These are phyloP conservation scores for Eidolon helvum DNA, from an alignment of 2,113 vertebrate species.

Conservation along the genomic window DNA sequence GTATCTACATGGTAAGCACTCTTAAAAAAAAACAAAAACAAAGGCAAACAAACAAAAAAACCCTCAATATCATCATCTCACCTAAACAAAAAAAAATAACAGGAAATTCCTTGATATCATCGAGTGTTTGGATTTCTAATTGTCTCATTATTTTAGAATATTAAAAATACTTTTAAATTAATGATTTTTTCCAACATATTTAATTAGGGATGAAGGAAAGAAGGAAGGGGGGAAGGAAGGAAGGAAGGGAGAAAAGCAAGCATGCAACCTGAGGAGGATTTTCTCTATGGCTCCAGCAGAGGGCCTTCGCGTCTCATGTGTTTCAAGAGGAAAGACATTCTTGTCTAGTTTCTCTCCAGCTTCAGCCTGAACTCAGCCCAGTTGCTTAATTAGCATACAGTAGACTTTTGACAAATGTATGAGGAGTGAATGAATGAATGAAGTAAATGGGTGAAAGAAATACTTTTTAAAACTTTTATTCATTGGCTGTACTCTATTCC, in stretches of 20 bases:
- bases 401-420: background rate
- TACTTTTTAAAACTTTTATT: background rate
- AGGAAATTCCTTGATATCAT: background rate
- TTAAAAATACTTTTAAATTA: background rate
- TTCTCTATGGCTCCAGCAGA: conserved; percentile 40
- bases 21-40: background rate
- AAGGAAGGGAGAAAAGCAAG: too few relatives aligned
- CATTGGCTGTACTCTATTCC: background rate
- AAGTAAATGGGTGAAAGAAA: background rate
- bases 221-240: too few relatives aligned
- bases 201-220: background rate
- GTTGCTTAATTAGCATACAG: background rate
- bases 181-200: background rate
- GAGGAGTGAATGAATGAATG: background rate
- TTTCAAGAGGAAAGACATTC: background rate
- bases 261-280: background rate
- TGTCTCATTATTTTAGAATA: background rate
- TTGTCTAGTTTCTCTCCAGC: background rate
- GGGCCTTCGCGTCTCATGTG: background rate
- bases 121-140: background rate
- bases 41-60: too few relatives aligned
- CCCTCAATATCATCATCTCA: background rate
- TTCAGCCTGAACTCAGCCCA: background rate
- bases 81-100: background rate
- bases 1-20: background rate